phyloP scores from a whole-genome alignment of 2,113 vertebrate genomes.

The Ageneiosus marmoratus region DNA sequence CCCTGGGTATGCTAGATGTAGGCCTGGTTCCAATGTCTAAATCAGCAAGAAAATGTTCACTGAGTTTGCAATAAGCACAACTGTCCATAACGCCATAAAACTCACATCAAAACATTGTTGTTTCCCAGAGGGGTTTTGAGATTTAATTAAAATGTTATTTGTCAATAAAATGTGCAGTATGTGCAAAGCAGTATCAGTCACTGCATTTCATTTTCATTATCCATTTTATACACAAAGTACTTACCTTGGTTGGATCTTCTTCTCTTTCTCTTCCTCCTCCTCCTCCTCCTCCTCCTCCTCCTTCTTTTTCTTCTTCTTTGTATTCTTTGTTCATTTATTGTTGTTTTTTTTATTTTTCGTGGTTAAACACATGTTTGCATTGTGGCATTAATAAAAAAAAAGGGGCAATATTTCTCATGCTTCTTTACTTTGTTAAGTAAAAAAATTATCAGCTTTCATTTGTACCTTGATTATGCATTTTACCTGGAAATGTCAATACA shows the following conservation, averaged over 20 bases:
- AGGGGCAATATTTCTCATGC: background rate
- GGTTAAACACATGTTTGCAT: background rate
- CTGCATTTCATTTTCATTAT: background rate
- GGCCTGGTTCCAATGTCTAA: conserved; percentile 21
- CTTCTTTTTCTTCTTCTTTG: background rate
- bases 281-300: background rate
- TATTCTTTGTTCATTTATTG: background rate
- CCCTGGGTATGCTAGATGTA: conserved; percentile 23
- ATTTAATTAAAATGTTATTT: conserved; percentile 15
- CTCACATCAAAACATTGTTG: background rate
- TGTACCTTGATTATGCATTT: background rate
- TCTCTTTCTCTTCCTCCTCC: background rate
- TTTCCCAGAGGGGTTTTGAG: background rate
- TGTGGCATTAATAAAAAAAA: background rate
- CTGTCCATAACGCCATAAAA: conserved; percentile 24
- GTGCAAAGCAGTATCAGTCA: background rate
- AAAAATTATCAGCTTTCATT: background rate
- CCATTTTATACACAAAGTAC: background rate
- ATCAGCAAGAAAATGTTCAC: conserved; percentile 35
- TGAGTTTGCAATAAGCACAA: conserved; percentile 34
- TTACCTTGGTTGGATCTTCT: background rate
- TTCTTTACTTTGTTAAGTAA: too few relatives aligned
- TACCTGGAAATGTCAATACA: background rate
- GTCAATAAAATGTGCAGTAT: conserved; percentile 1
- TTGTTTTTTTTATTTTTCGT: background rate